Conservation (phyloP, 2,797 vertebrate genomes). For the Oreortyx pictus region DNA sequence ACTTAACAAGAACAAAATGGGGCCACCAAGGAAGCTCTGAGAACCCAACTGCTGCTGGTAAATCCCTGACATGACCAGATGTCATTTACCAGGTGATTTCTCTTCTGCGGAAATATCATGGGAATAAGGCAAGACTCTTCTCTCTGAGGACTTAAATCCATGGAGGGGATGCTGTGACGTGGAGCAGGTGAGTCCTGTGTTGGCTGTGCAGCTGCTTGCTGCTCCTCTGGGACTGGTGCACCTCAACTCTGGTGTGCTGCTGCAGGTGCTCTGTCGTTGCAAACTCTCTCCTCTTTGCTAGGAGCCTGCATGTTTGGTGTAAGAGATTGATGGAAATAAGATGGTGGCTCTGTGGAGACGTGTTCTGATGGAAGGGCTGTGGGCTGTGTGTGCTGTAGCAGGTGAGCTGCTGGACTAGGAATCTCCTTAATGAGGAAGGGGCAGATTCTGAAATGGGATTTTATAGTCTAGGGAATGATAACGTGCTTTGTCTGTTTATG, state of each 20-base stretch:
- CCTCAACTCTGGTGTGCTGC: background rate
- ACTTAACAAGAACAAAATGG: conserved; percentile 64
- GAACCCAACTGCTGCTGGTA: background rate
- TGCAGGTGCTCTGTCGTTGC: background rate
- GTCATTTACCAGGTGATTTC: conserved; percentile 33
- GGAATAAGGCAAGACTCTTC: background rate
- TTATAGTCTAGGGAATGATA: background rate
- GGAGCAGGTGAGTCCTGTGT: background rate
- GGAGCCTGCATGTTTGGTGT: background rate
- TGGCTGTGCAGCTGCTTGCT: background rate
- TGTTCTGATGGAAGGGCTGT: background rate
- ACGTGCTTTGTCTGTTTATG: background rate
- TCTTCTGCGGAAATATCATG: background rate
- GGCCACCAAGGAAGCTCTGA: background rate
- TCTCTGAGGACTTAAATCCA: conserved; percentile 30
- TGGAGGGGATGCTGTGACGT: background rate
- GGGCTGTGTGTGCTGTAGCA: accelerated
- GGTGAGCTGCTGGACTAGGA: background rate
- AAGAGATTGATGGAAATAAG: background rate
- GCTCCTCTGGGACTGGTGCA: background rate
- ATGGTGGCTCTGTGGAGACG: background rate
- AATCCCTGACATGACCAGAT: background rate
- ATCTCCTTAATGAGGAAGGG: background rate
- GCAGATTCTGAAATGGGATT: background rate
- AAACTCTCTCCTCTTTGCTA: background rate